Evolutionary conservation across 2,888 invertebrate genomes (phyloP), one percentile per base, ranked within the genome.

Genomic region (Panzeria rudis): DNA sequence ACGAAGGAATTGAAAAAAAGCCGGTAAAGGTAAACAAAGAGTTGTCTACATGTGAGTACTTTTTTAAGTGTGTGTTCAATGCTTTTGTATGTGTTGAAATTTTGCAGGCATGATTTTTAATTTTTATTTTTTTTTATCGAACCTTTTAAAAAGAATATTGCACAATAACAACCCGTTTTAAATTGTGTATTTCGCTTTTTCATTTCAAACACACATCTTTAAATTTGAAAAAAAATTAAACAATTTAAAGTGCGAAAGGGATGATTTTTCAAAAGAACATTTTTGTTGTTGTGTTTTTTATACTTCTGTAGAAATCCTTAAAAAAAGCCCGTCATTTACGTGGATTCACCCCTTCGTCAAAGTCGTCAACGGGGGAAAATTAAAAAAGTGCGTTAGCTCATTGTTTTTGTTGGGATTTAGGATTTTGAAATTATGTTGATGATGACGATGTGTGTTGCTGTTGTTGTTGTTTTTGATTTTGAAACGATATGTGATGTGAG

Each of bases 151-250:
- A 50, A 52, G 11, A 86, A 87, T 83, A 84, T 86, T 86, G 86
- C 86, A 87, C 85, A 87, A 84, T 73, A 86, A 86, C 87, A 88
- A 87, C 86, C 87, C 88, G 86, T 87, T 86, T 87, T 83, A 23
- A 54, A 17, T 61, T 56, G 71, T 20, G 9, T n/a, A 29, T 23
- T 62, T 17, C 17, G 25, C 44, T 29, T 71, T 32, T 29, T 8
- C 23, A 20, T 69, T 23, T 15, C 54, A 35, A 75, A 68, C 61
- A 81, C 71, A 77, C 72, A 80, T 66, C 23, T 76, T 66, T 66
- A 64, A 78, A 78, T 62, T 72, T 52, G 73, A 69, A 73, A 52
- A 47, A 64, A 80, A 62, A 50, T 76, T 68, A 32, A 56, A 20
- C 6, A 84, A 61, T 83, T 87, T 83, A 85, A 86, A 86, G 50